These are phyloP conservation scores for Iguana delicatissima DNA, from an alignment of 2,797 vertebrate species.

Conservation along the genomic window DNA sequence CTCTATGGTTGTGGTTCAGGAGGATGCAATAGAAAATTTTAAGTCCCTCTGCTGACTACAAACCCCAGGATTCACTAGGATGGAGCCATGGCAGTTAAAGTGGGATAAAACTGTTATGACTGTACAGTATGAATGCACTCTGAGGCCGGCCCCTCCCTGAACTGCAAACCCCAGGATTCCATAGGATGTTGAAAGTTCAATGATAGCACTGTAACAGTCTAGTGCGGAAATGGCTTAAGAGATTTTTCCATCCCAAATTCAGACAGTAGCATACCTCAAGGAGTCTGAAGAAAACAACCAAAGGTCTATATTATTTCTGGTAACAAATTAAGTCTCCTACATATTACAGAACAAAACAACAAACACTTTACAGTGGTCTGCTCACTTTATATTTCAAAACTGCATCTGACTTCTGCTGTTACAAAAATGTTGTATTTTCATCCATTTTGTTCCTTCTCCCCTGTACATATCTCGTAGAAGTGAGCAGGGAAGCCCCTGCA, in stretches of 20 bases:
- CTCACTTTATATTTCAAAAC: conserved; percentile 5
- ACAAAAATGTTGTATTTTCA: not conserved
- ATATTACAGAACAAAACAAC: not conserved
- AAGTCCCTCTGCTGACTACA: too few species aligned
- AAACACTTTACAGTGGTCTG: not conserved
- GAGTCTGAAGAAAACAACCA: not conserved
- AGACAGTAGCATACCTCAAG: not conserved
- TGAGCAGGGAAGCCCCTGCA: not conserved
- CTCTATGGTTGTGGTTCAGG: too few species aligned
- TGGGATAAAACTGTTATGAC: too few species aligned
- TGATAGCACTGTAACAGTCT: too few species aligned
- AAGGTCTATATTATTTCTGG: not conserved
- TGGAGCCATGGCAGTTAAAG: too few species aligned
- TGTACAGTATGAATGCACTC: too few species aligned
- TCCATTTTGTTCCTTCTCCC: not conserved
- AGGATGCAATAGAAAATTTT: too few species aligned
- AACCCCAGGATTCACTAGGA: too few species aligned
- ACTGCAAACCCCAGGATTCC: too few species aligned
- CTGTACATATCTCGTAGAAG: not conserved
- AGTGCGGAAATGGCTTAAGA: too few species aligned
- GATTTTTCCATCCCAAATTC: not conserved
- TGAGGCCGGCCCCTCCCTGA: too few species aligned
- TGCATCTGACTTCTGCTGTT: not conserved
- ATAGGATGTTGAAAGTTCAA: too few species aligned
- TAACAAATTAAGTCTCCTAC: not conserved